phyloP scores from a whole-genome alignment of 2,797 vertebrate species.

The Sebastes alutus region DNA sequence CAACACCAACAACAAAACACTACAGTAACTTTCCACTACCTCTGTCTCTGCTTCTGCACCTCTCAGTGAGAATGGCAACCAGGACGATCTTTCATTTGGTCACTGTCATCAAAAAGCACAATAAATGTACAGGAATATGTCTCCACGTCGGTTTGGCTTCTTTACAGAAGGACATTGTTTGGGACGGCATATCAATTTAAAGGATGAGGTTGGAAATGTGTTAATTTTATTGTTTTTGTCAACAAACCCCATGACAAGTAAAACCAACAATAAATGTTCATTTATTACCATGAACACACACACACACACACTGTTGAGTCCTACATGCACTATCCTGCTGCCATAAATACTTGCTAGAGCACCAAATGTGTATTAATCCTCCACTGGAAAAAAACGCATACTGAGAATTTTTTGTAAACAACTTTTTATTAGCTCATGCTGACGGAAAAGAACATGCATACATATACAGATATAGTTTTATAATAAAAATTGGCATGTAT shows the following conservation, averaged over 20 bases:
- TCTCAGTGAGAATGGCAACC: neutral
- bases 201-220: neutral
- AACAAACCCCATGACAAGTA: neutral
- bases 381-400: neutral
- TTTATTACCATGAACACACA: neutral
- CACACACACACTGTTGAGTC: neutral
- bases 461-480: too few species aligned
- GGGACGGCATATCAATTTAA: neutral
- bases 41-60: neutral
- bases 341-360: neutral
- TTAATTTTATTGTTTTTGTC: neutral
- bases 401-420: neutral
- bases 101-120: neutral
- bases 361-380: neutral
- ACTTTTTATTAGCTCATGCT: neutral
- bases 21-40: conserved; percentile 10
- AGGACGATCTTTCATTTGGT: neutral
- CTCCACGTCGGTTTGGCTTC: neutral
- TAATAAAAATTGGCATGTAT: too few species aligned
- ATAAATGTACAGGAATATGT: neutral
- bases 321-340: neutral
- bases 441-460: neutral
- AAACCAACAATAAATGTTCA: neutral
- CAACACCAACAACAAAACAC: conserved; percentile 4
- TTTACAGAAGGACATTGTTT: neutral